phyloP scores from a whole-genome alignment of 2,113 vertebrate species.

The Hylia prasina region DNA sequence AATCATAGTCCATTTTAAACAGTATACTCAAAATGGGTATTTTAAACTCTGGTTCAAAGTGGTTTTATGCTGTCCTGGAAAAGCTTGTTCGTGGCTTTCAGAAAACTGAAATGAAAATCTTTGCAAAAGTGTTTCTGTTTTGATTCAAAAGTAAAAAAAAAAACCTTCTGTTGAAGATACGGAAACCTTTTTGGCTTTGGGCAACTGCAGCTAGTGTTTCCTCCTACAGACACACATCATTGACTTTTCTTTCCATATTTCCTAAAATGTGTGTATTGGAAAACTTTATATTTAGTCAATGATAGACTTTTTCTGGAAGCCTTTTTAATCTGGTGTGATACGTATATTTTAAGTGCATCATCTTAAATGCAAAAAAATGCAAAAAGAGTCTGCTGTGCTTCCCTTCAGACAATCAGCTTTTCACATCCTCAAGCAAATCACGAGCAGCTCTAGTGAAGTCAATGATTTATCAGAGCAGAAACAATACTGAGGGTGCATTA shows the following conservation, averaged over 20 bases:
- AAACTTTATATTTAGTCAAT: not conserved
- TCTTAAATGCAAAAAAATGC: not conserved
- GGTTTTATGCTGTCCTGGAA: not conserved
- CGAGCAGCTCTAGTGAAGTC: not conserved
- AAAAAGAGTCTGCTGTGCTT: not conserved
- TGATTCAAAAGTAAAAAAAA: not conserved
- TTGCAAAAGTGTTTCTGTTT: not conserved
- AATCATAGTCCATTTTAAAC: not conserved
- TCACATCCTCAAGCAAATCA: not conserved
- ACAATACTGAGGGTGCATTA: not conserved
- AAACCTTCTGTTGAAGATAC: not conserved
- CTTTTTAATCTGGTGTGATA: not conserved
- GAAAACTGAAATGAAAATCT: not conserved
- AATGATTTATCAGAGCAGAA: not conserved
- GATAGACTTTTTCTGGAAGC: not conserved
- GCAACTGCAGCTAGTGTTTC: not conserved
- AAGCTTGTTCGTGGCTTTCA: not conserved
- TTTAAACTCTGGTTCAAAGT: not conserved
- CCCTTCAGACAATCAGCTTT: not conserved
- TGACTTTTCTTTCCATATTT: conserved; percentile 1
- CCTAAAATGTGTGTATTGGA: not conserved
- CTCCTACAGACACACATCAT: not conserved
- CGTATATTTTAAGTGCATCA: not conserved
- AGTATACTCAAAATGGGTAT: not conserved
- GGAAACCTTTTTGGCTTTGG: not conserved